phyloP scores from a whole-genome alignment of 2,797 vertebrate genomes.

The Phrynocephalus guinanensis region DNA sequence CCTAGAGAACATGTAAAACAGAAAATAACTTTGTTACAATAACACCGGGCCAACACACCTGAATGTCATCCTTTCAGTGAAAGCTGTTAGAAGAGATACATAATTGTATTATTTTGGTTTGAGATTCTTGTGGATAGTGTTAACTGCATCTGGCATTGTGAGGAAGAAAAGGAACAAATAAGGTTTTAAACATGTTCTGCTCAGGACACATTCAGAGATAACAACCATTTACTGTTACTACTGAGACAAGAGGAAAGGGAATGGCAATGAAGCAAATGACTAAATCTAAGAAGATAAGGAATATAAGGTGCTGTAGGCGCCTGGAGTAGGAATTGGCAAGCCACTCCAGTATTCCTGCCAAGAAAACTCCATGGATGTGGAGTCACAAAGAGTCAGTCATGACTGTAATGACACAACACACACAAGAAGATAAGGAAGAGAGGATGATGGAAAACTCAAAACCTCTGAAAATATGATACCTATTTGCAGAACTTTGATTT shows the following conservation, averaged over 20 bases:
- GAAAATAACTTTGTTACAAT: conserved; percentile 14
- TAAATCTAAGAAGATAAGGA: conserved; percentile 15
- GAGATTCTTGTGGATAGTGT: neutral
- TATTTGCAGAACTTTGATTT: conserved; percentile 6
- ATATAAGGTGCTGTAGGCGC: neutral
- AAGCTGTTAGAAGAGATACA: neutral
- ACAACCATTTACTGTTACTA: neutral
- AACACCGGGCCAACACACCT: neutral
- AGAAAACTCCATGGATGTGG: too few relatives aligned
- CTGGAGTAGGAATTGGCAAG: too few relatives aligned
- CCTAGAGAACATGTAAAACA: neutral
- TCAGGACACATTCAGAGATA: neutral
- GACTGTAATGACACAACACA: too few relatives aligned
- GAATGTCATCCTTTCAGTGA: neutral
- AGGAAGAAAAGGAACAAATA: neutral
- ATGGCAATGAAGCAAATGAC: neutral
- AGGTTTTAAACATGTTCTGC: conserved; percentile 22
- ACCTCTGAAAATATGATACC: conserved; percentile 3
- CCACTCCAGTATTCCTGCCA: too few relatives aligned
- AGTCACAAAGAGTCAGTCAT: too few relatives aligned
- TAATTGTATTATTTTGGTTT: neutral
- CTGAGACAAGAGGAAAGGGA: neutral
- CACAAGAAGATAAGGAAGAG: conserved; percentile 20
- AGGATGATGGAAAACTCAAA: neutral
- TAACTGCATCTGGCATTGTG: neutral